These are phyloP conservation scores for Bibio marci DNA, from an alignment of 2,888 invertebrate genomes.

Conservation along the genomic window DNA sequence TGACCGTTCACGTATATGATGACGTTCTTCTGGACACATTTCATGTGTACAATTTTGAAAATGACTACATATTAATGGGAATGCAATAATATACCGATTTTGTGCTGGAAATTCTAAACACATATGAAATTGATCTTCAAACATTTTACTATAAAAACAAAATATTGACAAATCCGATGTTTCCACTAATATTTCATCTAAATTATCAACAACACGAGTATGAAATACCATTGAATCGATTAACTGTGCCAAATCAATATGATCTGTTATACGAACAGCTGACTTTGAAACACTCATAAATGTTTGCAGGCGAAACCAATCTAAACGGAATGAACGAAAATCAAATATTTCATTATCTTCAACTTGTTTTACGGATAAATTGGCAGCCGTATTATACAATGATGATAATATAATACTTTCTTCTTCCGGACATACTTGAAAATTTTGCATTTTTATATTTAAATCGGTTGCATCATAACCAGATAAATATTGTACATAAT, in stretches of 20 bases:
- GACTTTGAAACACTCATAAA: slow-evolving; percentile 77
- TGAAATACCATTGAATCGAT: slow-evolving; percentile 95
- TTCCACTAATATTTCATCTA: slow-evolving; percentile 92
- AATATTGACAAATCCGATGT: slow-evolving; percentile 95
- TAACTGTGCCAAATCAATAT: slow-evolving; percentile 72
- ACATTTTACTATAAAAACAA: slow-evolving; percentile 93
- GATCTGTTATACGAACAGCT: slow-evolving; percentile 59
- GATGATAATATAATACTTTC: slow-evolving; percentile 89
- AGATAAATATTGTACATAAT: slow-evolving; percentile 92
- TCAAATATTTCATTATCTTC: slow-evolving; percentile 93
- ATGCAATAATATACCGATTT: slow-evolving; percentile 93
- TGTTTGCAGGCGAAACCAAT: slow-evolving; percentile 95
- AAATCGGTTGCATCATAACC: slow-evolving; percentile 91
- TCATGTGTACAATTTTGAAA: slow-evolving; percentile 97
- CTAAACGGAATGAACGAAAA: slow-evolving; percentile 84
- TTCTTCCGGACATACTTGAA: slow-evolving; percentile 79
- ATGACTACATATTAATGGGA: slow-evolving; percentile 94
- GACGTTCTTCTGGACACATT: slow-evolving; percentile 94
- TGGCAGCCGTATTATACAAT: slow-evolving; percentile 73
- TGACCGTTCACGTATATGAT: slow-evolving; percentile 89
- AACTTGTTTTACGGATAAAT: slow-evolving; percentile 81
- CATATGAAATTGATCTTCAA: slow-evolving; percentile 97
- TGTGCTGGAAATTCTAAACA: slow-evolving; percentile 98
- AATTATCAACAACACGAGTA: slow-evolving; percentile 92
- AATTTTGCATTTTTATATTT: slow-evolving; percentile 67